Evolutionary conservation across 2,797 vertebrate genomes (phyloP).

Genomic region (Lates japonicus): DNA sequence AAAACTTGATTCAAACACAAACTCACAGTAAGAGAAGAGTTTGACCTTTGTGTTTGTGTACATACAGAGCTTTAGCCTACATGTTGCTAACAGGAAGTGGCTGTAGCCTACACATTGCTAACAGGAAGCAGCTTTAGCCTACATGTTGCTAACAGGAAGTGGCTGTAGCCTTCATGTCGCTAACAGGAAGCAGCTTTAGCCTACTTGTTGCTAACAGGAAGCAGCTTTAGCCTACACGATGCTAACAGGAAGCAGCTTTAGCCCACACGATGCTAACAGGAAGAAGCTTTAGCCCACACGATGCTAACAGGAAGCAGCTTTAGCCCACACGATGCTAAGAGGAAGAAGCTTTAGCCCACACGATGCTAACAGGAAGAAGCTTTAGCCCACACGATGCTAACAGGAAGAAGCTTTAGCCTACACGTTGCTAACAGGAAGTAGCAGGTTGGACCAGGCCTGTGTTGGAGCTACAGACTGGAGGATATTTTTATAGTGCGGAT

Average conservation of each 20-base stretch:
- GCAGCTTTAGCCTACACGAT: neutral
- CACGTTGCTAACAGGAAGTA: no score
- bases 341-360: no score
- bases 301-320: no score
- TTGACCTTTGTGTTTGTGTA: slow-evolving; percentile 1
- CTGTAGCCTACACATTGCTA: no score
- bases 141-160: slow-evolving; percentile 5
- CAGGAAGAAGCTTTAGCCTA: no score
- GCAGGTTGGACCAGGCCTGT: no score
- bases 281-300: neutral
- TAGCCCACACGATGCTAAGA: no score
- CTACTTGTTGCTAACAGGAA: slow-evolving; percentile 3
- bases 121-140: slow-evolving; percentile 30
- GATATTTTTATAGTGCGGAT: slow-evolving; percentile 31
- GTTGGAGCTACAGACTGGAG: neutral
- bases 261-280: slow-evolving; percentile 10
- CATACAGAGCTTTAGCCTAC: slow-evolving; percentile 19
- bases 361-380: no score
- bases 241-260: neutral
- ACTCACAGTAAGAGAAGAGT: neutral
- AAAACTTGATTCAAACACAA: neutral
- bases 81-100: slow-evolving; percentile 7
- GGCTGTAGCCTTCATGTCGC: neutral
- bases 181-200: slow-evolving; percentile 8
- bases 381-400: no score